Percentiles rank a stretch among this genome's conserved stretches.
These are phyloP conservation scores for Microplitis deprimator DNA, from an alignment of 2,888 invertebrate species.

Conservation along the genomic window DNA sequence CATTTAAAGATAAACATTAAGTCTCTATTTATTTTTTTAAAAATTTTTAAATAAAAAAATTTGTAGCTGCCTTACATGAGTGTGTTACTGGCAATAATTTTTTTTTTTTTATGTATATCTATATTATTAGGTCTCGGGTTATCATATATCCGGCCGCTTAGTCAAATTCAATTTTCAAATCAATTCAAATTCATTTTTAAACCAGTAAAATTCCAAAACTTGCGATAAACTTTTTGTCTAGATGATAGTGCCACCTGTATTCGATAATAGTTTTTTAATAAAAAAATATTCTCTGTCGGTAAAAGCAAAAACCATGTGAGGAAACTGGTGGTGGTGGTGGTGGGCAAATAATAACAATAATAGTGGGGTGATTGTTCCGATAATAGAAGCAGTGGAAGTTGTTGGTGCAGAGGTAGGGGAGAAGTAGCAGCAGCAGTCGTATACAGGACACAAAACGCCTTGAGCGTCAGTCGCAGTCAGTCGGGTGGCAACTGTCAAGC, in stretches of 20 bases:
- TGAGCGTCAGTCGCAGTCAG: slow-evolving; percentile 67
- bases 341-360: slow-evolving; percentile 13
- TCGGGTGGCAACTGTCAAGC: slow-evolving; percentile 68
- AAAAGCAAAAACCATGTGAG: slow-evolving; percentile 4
- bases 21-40: too few relatives aligned
- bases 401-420: slow-evolving; percentile 25
- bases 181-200: background rate
- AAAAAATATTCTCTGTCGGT: background rate
- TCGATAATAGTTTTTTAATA: background rate
- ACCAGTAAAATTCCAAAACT: too few relatives aligned
- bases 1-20: background rate
- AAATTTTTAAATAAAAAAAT: too few relatives aligned
- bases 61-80: too few relatives aligned
- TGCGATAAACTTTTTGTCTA: background rate
- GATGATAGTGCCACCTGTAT: background rate
- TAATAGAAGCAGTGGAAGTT: slow-evolving; percentile 4
- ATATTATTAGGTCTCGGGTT: too few relatives aligned
- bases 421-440: slow-evolving; percentile 37
- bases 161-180: background rate
- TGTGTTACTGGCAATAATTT: too few relatives aligned
- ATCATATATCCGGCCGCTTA: too few relatives aligned
- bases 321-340: background rate
- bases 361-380: slow-evolving; percentile 27
- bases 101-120: too few relatives aligned
- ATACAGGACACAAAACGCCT: slow-evolving; percentile 46